phyloP scores from a whole-genome alignment of 2,113 vertebrate species.

The Peromyscus maniculatus region DNA sequence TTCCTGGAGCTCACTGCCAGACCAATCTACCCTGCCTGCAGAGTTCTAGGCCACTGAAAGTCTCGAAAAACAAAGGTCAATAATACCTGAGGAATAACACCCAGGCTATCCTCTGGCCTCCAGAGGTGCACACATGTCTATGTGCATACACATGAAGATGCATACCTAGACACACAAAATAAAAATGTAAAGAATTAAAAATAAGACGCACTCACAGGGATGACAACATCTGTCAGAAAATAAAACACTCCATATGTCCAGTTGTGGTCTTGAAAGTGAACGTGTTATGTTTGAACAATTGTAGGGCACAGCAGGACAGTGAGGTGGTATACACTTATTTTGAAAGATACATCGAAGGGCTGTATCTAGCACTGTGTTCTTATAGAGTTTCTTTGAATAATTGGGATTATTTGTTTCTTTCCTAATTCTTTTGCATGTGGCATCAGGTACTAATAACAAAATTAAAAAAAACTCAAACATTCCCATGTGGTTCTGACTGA shows the following conservation, averaged over 20 bases:
- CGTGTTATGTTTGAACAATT: background rate
- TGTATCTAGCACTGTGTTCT: background rate
- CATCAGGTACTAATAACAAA: background rate
- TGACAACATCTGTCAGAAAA: background rate
- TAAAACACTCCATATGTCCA: background rate
- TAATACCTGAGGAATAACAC: background rate
- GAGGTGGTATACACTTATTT: background rate
- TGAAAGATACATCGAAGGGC: background rate
- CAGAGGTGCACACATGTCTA: background rate
- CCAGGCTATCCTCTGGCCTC: background rate
- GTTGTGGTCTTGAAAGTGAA: background rate
- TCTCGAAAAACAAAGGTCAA: background rate
- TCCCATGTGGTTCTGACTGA: background rate
- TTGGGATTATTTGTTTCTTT: background rate
- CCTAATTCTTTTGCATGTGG: background rate
- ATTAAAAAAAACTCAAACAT: slow-evolving; percentile 1
- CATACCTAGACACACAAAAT: background rate
- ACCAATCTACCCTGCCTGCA: background rate
- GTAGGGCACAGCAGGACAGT: background rate
- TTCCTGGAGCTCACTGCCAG: background rate
- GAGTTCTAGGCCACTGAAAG: background rate
- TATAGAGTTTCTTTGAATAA: background rate
- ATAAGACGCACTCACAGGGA: background rate
- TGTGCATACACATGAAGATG: background rate
- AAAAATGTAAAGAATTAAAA: background rate